Percentiles rank a stretch among this genome's conserved stretches.
Conservation (phyloP, 2,113 vertebrate genomes). For the Thinocorus orbignyianus region DNA sequence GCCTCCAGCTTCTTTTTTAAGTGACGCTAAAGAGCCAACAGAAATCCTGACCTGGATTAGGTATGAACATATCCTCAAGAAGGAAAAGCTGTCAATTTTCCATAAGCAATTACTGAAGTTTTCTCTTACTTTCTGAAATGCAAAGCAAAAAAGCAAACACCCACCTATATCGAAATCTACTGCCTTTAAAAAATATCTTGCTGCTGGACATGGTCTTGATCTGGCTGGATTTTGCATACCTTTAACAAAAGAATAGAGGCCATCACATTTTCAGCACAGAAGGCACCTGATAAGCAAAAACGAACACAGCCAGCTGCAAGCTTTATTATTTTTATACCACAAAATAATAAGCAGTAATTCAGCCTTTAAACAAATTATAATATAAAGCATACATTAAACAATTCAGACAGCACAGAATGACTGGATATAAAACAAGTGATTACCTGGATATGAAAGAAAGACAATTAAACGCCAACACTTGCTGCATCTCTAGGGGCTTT, state of each 20-base stretch:
- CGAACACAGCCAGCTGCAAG: not conserved
- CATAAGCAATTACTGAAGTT: not conserved
- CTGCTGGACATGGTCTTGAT: conserved; percentile 98
- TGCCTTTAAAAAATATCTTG: conserved; percentile 99
- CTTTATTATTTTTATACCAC: not conserved
- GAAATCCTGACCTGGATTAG: not conserved
- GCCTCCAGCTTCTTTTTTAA: not conserved
- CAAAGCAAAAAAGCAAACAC: conserved; percentile 14
- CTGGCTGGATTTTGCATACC: conserved; percentile 98
- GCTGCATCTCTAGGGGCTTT: not conserved
- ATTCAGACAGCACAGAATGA: not conserved
- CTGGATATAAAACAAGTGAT: not conserved
- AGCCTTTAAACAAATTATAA: not conserved
- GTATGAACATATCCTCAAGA: not conserved
- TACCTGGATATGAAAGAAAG: not conserved
- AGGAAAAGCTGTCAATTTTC: not conserved
- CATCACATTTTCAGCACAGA: not conserved
- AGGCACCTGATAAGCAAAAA: not conserved
- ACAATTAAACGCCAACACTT: not conserved
- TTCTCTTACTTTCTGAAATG: not conserved
- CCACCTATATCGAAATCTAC: conserved; percentile 95
- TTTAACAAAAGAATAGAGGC: conserved; percentile 60
- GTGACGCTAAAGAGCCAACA: not conserved
- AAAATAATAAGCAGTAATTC: not conserved
- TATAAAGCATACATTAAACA: not conserved